These are phyloP conservation scores for Peucedramus taeniatus DNA, from an alignment of 2,113 vertebrate species.

Conservation along the genomic window DNA sequence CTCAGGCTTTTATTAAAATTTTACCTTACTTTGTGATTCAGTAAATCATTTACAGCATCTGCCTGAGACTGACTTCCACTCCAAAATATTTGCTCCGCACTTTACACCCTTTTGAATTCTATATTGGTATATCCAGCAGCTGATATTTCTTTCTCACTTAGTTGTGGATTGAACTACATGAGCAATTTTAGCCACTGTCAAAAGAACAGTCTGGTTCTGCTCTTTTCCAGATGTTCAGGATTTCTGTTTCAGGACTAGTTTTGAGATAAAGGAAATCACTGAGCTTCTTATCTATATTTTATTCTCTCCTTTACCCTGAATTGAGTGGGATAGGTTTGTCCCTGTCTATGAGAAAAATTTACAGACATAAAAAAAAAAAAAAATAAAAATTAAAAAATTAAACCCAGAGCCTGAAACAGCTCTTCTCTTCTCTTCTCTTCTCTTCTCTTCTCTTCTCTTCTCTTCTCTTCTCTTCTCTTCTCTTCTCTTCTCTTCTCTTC, in stretches of 20 bases:
- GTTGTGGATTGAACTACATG: neutral
- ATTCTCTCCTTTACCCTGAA: neutral
- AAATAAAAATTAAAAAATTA: neutral
- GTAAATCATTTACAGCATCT: conserved; percentile 31
- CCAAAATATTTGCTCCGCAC: neutral
- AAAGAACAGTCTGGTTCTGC: neutral
- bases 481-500: no score
- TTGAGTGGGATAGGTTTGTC: neutral
- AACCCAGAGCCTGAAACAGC: neutral
- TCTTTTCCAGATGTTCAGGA: neutral
- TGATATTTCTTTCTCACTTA: neutral
- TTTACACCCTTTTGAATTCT: neutral
- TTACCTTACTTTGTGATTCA: neutral
- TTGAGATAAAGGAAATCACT: neutral
- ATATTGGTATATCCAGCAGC: neutral
- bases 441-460: fast-evolving
- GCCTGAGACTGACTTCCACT: neutral
- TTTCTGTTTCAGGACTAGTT: neutral
- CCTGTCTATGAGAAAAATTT: neutral
- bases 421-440: neutral
- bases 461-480: fast-evolving
- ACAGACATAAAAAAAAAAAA: neutral
- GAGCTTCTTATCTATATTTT: neutral
- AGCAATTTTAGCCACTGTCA: neutral
- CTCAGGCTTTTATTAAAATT: neutral